phyloP scores from a whole-genome alignment of 2,888 invertebrate genomes.

The Stegana nigrithorax region DNA sequence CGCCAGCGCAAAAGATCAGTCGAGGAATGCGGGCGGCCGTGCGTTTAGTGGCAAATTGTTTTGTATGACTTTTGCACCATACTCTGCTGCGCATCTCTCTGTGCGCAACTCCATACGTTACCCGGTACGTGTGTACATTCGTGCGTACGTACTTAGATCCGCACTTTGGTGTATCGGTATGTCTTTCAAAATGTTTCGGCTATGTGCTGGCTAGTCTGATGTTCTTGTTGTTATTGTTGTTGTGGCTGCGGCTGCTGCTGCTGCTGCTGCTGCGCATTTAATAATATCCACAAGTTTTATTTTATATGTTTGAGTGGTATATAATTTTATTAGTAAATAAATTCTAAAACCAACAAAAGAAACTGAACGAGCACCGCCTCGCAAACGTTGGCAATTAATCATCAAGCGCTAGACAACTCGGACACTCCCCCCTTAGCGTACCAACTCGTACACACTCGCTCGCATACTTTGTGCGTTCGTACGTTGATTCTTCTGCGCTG shows the following conservation, averaged over 20 bases:
- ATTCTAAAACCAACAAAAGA: slow-evolving; percentile 3
- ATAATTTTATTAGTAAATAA: slow-evolving; percentile 16
- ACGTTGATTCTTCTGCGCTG: slow-evolving; percentile 5
- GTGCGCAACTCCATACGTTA: no score
- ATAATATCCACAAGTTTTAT: no score
- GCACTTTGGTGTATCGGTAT: no score
- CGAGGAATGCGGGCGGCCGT: slow-evolving; percentile 37
- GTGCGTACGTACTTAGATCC: no score
- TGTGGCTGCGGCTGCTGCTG: no score
- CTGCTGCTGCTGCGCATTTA: no score
- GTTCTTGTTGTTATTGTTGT: neutral
- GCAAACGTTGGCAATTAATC: slow-evolving; percentile 51
- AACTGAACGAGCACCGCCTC: slow-evolving; percentile 52
- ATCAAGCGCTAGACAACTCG: slow-evolving; percentile 36
- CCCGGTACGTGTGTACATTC: no score
- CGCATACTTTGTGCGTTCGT: no score
- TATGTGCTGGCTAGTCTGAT: slow-evolving; percentile 34
- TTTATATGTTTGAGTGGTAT: neutral
- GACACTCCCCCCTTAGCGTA: slow-evolving; percentile 19
- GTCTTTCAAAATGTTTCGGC: no score
- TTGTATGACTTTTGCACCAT: slow-evolving; percentile 26
- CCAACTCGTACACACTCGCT: no score
- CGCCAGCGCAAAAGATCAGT: neutral
- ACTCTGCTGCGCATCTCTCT: no score
- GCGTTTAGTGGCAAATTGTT: slow-evolving; percentile 58